Conservation (phyloP, 2,888 invertebrate genomes). For the Nymphalis polychloros region DNA sequence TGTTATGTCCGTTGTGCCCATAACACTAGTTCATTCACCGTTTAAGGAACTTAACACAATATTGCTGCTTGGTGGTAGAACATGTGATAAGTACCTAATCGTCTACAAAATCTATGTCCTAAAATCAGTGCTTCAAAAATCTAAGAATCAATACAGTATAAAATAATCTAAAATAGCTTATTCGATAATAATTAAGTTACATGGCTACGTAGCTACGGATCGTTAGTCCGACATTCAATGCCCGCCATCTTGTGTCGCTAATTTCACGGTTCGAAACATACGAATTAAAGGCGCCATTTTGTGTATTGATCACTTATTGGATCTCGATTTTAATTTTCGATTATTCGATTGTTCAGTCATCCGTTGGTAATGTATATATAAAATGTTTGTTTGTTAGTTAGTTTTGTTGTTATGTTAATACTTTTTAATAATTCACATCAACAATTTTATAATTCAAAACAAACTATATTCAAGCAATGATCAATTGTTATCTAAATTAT, state of each 20-base stretch:
- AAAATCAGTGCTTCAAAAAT: too few species aligned
- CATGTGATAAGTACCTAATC: too few species aligned
- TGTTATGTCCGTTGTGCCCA: too few species aligned
- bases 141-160: neutral
- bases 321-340: slow-evolving; percentile 24
- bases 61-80: too few species aligned
- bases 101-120: too few species aligned
- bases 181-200: slow-evolving; percentile 32
- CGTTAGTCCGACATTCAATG: slow-evolving; percentile 30
- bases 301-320: slow-evolving; percentile 40
- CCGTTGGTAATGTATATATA: neutral
- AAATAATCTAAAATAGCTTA: slow-evolving; percentile 6
- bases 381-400: neutral
- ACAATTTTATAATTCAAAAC: too few species aligned
- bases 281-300: slow-evolving; percentile 49
- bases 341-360: neutral
- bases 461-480: too few species aligned
- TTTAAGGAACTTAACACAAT: too few species aligned
- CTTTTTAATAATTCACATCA: too few species aligned
- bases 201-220: slow-evolving; percentile 31
- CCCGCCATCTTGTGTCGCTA: slow-evolving; percentile 42
- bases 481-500: too few species aligned
- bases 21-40: too few species aligned
- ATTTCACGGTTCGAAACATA: slow-evolving; percentile 54
- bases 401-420: neutral